Base-by-base conservation (phyloP, 1,140 invertebrate genomes). In the Ceratina japonica region DNA sequence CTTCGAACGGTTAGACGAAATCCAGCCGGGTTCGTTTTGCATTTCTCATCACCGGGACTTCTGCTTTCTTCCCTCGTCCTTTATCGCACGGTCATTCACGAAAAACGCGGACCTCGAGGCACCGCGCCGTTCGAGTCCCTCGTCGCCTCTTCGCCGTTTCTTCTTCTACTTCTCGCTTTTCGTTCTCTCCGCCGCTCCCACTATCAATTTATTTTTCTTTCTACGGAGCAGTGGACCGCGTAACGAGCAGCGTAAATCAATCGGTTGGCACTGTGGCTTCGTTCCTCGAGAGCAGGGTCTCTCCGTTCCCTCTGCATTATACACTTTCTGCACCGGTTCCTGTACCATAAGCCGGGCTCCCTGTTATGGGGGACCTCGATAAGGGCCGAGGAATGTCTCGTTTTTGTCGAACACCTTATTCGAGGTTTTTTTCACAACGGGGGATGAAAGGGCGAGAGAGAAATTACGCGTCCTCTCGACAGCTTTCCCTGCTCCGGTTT, bases 201-300 rank as follows among this genome's bases (percentile, higher is more conserved):
- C 91, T 91, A 91, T 92, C 91, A 91, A 92, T 92, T 91, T 92
- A 92, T 91, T 92, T 92, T 90, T 90, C 89, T 90, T 88, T 91
- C 87, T 90, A 87, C 87, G 80, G 87, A 90, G 90, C 92, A 91
- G 86, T 90, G 89, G 88, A 92, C 89, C 91, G 91, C 91, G 91
- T 92, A 92, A 93, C 91, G 91, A 93, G 91, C 89, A 92, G 91
- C 91, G 91, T 93, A 93, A 93, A 93, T 93, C 92, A 93, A 92
- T 92, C 92, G 89, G 85, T 87, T 90, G 89, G 90, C 90, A 92
- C 91, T 90, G 90, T 90, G 91, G 83, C 89, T 91, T 89, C 83
- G 85, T 87, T 87, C 61, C 86, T 83, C 24, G 81, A 81, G 80
- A 85, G 84, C 79, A 61, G 87, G 85, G 80, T 80, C 82, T 88